Evolutionary conservation across 23 tunicate genomes (phyloP), one percentile per base, ranked within the genome.

Genomic region (Ascidia mentula): DNA sequence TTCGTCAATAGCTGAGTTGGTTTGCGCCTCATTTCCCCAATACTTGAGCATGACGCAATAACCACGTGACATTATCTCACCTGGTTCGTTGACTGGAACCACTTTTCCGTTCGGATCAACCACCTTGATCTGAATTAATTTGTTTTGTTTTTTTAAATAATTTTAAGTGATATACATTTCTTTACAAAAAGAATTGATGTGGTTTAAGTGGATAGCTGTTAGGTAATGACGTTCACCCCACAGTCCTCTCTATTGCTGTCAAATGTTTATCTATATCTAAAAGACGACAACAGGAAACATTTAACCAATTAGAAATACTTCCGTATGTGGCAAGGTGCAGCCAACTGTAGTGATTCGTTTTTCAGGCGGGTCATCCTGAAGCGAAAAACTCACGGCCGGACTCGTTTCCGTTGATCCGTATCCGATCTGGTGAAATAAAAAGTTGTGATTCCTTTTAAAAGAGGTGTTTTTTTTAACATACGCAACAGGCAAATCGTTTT

Each of bases 331-430:
- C 18, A 76, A 18, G 26, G 79, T 32, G 18, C 34, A 31, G 40
- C 99, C 99, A 0, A 89, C 92, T 2, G 99, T 85, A 2, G 88
- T 73, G 4, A 82, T 82, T 65, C 95, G 77, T 36, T 86, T 61
- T 8, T 79, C 92, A 0, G 73, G 46, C 18, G 87, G 72, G 75
- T 89, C 87, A 31, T 88, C 77, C 76, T 65, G 26, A 33, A 22
- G 73, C 79, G 74, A 80, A 85, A 89, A 60, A 42, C 60, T 86
- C 26, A 82, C 83, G 18, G 90, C 95, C 18, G 98, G 98, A 69
- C 95, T 89, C 38, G 95, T 95, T 75, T 95, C 98, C 0, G 98
- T 95, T 13, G 96, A 86, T 35, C 98, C 98, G 59, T 89, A 95
- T 4, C 84, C 94, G 1, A 89, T 74, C 97, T 92, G 73, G 13